Evolutionary conservation across 1,140 invertebrate species (phyloP), one percentile per base, ranked within the genome.

Genomic region (Nymphalis io): DNA sequence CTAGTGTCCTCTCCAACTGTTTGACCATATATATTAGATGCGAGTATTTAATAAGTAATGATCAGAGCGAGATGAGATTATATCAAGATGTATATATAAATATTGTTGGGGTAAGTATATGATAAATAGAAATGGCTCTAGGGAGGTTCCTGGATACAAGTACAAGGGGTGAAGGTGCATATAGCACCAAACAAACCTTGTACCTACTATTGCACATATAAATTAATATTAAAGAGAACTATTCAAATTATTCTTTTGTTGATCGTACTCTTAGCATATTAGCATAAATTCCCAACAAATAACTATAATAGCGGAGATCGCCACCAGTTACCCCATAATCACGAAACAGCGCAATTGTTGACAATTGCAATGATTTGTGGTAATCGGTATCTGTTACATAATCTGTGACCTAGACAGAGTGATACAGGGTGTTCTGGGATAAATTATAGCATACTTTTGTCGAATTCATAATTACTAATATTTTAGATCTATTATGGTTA

Each of bases 361-460:
- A 75, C 77, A 85, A 87, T 87, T 85, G 82, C 76, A 73, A 69
- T 79, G 80, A 87, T 85, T 86, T 82, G 66, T 58, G 13, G 64
- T 62, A 76, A 76, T 76, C 74, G 73, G 57, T 33, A 55, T 53
- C 62, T 67, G 58, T 65, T 70, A 53, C 68, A 59, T 21, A 66
- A 57, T 60, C 13, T 59, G 48, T 58, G 62, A 65, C 62, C 68
- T 65, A 72, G 53, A 42, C 65, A 38, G 51, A 55, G 21, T 13
- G 66, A 16, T 18, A 40, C 15, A 16, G 5, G 27, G 23, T 60
- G 21, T 13, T 46, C 27, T 33, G 27, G 27, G 23, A 40, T 38
- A 46, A 38, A 23, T 15, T 42, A 18, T 6, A n/a, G 57, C 15
- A 46, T 16, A 15, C 6, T 2, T 51, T 20, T 18, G 18, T 20